phyloP scores from a whole-genome alignment of 2,797 vertebrate genomes.

The Pantherophis alleghaniensis region DNA sequence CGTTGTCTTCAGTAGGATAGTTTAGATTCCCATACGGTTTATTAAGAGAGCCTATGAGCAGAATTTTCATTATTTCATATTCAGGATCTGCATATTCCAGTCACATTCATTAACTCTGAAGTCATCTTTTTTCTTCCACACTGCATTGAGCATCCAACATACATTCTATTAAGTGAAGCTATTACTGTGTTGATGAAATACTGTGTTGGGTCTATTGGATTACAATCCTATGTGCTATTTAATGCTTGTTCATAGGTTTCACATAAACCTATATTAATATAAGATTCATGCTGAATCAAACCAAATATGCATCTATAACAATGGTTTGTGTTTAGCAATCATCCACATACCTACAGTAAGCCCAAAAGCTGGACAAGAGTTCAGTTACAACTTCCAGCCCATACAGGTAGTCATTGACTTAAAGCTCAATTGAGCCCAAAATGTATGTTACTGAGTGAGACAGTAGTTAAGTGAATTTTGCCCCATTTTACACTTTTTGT shows the following conservation, averaged over 20 bases:
- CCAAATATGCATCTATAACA: background rate
- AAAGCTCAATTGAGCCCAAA: background rate
- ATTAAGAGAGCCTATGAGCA: background rate
- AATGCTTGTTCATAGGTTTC: conserved; percentile 6
- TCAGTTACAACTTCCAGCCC: background rate
- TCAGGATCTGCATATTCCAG: background rate
- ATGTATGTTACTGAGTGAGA: background rate
- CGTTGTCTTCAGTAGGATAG: background rate
- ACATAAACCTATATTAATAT: background rate
- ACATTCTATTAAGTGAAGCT: background rate
- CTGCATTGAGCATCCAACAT: background rate
- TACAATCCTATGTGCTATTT: background rate
- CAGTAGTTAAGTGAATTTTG: background rate
- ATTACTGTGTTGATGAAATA: background rate
- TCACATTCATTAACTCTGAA: background rate
- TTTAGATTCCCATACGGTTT: background rate
- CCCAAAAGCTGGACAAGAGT: background rate
- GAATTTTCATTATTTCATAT: conserved; percentile 8
- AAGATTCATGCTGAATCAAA: background rate
- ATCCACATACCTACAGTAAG: background rate
- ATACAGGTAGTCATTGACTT: background rate
- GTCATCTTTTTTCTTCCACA: background rate
- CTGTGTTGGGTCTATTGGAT: fast-evolving
- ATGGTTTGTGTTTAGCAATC: background rate
- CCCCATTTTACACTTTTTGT: background rate